Conservation (phyloP, 2,888 invertebrate genomes). For the Bibio marci region DNA sequence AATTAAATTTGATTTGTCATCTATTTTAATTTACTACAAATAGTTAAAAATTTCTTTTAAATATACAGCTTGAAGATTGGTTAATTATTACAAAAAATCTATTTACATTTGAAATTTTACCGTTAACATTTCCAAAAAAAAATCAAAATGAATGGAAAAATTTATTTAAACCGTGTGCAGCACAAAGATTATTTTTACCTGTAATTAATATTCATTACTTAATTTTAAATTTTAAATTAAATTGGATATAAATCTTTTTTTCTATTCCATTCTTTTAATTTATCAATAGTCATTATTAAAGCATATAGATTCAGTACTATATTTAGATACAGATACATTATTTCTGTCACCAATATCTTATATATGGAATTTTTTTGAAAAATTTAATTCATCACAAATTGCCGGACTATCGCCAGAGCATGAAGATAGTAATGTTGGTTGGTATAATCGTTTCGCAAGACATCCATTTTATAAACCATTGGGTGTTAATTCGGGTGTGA, state of each 20-base stretch:
- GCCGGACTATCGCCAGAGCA: constrained; percentile 79
- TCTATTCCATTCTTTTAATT: constrained; percentile 16
- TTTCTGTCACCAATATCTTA: constrained; percentile 70
- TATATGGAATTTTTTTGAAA: constrained; percentile 64
- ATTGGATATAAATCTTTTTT: constrained; percentile 10
- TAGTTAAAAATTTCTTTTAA: no score
- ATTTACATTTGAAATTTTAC: constrained; percentile 56
- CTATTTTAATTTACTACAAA: no score
- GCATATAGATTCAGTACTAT: constrained; percentile 70
- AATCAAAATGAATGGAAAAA: constrained; percentile 67
- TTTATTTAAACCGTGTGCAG: constrained; percentile 86
- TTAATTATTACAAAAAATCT: constrained; percentile 40
- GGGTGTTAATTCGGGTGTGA: constrained; percentile 80
- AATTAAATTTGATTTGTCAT: constrained; percentile 22
- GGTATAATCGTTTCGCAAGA: constrained; percentile 90
- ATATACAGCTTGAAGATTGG: constrained; percentile 47
- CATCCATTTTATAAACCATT: constrained; percentile 75
- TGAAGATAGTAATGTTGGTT: constrained; percentile 82
- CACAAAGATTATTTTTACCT: constrained; percentile 83
- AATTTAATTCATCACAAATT: constrained; percentile 72
- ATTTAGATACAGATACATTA: constrained; percentile 83
- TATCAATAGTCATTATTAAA: constrained; percentile 47
- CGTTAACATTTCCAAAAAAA: constrained; percentile 59
- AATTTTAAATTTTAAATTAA: no score
- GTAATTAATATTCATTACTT: no score